Conservation (phyloP, 2,888 invertebrate species). For the Trachelus tabidus region DNA sequence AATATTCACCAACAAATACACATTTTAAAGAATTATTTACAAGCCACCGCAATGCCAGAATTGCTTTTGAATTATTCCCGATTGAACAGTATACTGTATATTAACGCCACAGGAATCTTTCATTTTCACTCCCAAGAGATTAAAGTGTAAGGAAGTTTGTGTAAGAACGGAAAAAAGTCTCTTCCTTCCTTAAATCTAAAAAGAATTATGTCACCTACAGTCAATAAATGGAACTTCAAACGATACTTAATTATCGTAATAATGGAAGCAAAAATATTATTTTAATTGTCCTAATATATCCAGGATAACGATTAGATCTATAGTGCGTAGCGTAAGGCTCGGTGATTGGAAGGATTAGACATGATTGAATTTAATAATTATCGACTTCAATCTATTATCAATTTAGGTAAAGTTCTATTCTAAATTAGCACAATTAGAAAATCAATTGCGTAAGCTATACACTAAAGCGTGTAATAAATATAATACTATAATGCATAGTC, state of each 20-base stretch:
- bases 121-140: background rate
- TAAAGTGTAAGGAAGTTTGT: background rate
- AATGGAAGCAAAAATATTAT: background rate
- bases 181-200: background rate
- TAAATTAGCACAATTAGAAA: background rate
- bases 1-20: background rate
- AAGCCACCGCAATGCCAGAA: background rate
- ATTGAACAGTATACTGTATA: background rate
- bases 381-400: background rate
- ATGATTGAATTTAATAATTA: background rate
- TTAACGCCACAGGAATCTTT: background rate
- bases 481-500: constrained; percentile 4
- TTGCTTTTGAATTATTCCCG: background rate
- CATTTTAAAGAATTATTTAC: background rate
- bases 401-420: background rate
- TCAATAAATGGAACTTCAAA: background rate
- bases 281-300: background rate
- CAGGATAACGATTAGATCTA: background rate
- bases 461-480: background rate
- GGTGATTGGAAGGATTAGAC: background rate
- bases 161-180: background rate
- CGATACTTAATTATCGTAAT: background rate
- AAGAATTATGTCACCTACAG: background rate
- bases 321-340: background rate
- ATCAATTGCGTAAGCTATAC: background rate